A percentile compares a stretch with the other conserved stretches of the same genome.
Evolutionary conservation across 1,140 invertebrate genomes (phyloP).

Genomic region (Aphis craccivora): DNA sequence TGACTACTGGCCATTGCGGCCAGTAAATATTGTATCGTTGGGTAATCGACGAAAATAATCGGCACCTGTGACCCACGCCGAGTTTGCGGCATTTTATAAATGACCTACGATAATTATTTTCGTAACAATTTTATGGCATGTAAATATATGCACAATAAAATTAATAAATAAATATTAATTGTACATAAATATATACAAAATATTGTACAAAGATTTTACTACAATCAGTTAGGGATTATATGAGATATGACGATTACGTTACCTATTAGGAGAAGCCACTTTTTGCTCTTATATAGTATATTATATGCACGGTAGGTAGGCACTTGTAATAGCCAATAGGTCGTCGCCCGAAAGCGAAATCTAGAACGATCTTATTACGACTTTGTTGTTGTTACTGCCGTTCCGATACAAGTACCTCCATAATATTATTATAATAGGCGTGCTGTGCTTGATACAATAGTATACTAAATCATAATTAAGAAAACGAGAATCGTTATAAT

Average conservation of each 20-base stretch:
- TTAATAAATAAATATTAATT: background rate
- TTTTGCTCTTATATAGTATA: too few species aligned
- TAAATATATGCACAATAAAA: background rate
- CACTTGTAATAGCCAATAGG: background rate
- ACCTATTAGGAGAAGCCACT: background rate
- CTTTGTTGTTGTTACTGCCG: background rate
- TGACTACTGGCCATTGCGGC: too few species aligned
- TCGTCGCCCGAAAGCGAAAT: background rate
- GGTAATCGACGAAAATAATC: background rate
- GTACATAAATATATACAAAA: background rate
- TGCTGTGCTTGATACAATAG: background rate
- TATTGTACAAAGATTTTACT: background rate
- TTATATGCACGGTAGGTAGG: background rate
- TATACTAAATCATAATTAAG: background rate
- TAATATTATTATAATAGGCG: background rate
- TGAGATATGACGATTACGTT: background rate
- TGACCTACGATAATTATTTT: background rate
- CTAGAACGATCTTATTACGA: background rate
- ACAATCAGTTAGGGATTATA: background rate
- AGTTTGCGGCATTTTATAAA: background rate
- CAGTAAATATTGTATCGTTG: too few species aligned
- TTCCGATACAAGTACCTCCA: background rate
- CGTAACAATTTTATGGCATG: background rate
- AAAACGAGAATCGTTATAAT: background rate
- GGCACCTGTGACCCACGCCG: too few species aligned